Conservation (phyloP, 2,797 vertebrate genomes). For the Rhadinocentrus ornatus region DNA sequence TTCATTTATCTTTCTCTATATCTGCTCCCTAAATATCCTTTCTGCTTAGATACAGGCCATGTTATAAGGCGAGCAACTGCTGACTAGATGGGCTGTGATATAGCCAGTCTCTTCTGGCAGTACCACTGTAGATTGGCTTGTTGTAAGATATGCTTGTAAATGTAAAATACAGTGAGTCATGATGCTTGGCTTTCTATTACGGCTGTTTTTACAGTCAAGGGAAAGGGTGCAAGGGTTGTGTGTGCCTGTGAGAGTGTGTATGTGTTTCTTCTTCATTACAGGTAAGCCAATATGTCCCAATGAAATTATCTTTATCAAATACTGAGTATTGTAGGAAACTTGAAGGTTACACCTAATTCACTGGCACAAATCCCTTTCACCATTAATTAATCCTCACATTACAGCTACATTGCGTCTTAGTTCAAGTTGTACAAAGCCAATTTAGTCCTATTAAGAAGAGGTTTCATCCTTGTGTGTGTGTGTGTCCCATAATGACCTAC, state of each 20-base stretch:
- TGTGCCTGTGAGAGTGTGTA: constrained; percentile 23
- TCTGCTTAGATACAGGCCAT: constrained; percentile 72
- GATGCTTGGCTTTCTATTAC: constrained; percentile 47
- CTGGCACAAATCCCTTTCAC: constrained; percentile 5
- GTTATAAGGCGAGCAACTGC: constrained; percentile 59
- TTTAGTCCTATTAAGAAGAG: constrained; percentile 13
- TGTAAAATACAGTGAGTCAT: constrained; percentile 68
- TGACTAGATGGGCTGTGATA: constrained; percentile 58
- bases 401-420: constrained; percentile 5
- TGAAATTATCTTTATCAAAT: constrained; percentile 54
- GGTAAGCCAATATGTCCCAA: constrained; percentile 36
- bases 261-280: constrained; percentile 46
- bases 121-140: constrained; percentile 53
- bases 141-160: constrained; percentile 65
- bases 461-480: constrained; percentile 16
- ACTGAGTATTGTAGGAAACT: constrained; percentile 27
- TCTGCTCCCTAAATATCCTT: constrained; percentile 73
- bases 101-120: constrained; percentile 58
- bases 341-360: constrained; percentile 39
- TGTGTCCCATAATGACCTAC: constrained; percentile 13
- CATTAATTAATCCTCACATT: constrained; percentile 28
- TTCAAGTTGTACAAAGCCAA: constrained; percentile 23
- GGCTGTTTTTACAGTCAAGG: constrained; percentile 43
- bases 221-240: constrained; percentile 35
- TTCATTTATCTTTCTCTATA: constrained; percentile 60